Percentiles rank a stretch among this genome's conserved stretches.
phyloP scores from a whole-genome alignment of 2,113 vertebrate genomes.

The Balaeniceps rex region DNA sequence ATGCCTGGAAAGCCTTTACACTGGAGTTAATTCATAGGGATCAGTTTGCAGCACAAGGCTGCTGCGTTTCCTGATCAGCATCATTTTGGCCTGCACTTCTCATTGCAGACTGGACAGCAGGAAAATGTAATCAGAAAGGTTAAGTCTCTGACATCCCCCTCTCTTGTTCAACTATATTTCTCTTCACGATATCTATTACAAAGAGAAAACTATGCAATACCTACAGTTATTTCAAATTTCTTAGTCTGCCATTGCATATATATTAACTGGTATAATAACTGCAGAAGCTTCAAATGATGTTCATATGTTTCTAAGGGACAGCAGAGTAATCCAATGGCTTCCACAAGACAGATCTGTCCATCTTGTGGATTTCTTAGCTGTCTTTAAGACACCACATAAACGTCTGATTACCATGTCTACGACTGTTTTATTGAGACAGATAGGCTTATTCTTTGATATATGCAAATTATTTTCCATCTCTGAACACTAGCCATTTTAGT shows the following conservation, averaged over 20 bases:
- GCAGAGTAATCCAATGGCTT: background rate
- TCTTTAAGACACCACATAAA: background rate
- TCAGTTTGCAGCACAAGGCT: background rate
- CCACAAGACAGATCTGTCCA: background rate
- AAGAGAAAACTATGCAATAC: background rate
- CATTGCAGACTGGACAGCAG: background rate
- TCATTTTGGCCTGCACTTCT: background rate
- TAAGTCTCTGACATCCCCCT: background rate
- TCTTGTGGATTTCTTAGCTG: background rate
- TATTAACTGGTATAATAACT: background rate
- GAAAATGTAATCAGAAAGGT: background rate
- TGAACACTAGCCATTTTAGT: background rate
- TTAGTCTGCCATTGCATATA: background rate
- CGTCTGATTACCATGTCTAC: background rate
- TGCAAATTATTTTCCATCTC: background rate
- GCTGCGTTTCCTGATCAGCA: background rate
- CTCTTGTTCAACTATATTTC: background rate
- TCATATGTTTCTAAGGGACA: background rate
- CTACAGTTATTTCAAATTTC: background rate
- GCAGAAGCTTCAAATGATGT: background rate
- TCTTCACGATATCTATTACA: background rate
- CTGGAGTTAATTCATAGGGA: background rate
- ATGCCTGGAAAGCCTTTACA: background rate
- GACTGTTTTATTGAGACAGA: background rate
- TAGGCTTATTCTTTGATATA: background rate